Percentiles rank a stretch among this genome's conserved stretches.
Conservation (phyloP, 1,140 invertebrate genomes). For the Drosophila nigromelanica region DNA sequence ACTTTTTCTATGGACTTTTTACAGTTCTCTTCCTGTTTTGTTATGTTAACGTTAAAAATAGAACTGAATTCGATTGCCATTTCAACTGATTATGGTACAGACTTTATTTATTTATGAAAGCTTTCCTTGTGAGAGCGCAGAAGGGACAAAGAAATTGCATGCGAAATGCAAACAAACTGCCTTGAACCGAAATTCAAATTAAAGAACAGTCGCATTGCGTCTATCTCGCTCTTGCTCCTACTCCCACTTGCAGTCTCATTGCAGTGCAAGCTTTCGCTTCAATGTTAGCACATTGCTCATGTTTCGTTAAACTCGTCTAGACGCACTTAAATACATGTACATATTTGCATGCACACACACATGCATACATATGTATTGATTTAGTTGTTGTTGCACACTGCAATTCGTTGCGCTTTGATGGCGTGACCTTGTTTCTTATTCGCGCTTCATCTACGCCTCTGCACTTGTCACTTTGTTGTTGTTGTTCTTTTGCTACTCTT, state of each 20-base stretch:
- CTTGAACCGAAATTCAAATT: conserved; percentile 25
- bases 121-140: neutral
- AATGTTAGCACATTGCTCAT: conserved; percentile 51
- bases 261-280: conserved; percentile 62
- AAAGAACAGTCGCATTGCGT: conserved; percentile 2
- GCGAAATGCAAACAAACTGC: conserved; percentile 21
- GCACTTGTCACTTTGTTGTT: conserved; percentile 30
- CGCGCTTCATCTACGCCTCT: conserved; percentile 50
- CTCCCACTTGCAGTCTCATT: conserved; percentile 40
- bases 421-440: conserved; percentile 71
- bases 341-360: neutral
- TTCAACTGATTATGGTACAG: no score
- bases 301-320: conserved; percentile 67
- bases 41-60: no score
- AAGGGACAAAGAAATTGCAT: conserved; percentile 1
- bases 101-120: neutral
- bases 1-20: no score
- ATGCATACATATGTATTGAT: neutral
- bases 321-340: conserved; percentile 15
- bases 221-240: neutral
- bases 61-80: no score
- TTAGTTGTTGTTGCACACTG: conserved; percentile 31
- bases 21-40: no score
- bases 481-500: conserved; percentile 16
- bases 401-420: conserved; percentile 52